Conservation (phyloP, 2,888 invertebrate species). For the Agriopis leucophaearia region DNA sequence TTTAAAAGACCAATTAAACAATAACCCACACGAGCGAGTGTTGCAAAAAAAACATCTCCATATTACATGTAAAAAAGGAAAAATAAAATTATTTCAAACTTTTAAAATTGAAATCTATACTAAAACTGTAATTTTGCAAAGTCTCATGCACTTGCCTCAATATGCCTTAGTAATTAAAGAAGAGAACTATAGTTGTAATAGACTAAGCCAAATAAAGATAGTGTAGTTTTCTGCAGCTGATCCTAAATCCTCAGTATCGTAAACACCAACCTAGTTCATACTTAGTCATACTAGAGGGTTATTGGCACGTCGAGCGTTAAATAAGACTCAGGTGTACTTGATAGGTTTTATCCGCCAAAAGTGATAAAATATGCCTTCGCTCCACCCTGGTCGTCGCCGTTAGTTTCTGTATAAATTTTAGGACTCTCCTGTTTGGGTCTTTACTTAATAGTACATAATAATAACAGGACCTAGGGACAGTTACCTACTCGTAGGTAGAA, state of each 20-base stretch:
- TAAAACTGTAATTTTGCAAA: too few species aligned
- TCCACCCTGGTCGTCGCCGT: conserved; percentile 64
- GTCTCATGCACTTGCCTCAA: too few species aligned
- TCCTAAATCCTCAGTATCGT: conserved; percentile 15
- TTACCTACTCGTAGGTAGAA: not conserved
- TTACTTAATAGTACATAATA: not conserved
- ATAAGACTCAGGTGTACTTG: conserved; percentile 84
- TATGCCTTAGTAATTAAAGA: too few species aligned
- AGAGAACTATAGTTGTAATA: too few species aligned
- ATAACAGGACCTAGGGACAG: not conserved
- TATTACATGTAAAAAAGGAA: too few species aligned
- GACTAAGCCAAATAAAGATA: too few species aligned
- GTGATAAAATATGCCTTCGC: conserved; percentile 79
- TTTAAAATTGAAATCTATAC: too few species aligned
- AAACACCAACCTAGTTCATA: conserved; percentile 36
- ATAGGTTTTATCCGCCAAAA: conserved; percentile 82
- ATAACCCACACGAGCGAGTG: too few species aligned
- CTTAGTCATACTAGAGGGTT: conserved; percentile 57
- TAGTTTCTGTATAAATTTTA: conserved; percentile 67
- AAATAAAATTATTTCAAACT: too few species aligned
- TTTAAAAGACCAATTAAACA: too few species aligned
- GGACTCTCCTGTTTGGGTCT: conserved; percentile 49
- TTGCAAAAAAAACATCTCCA: too few species aligned
- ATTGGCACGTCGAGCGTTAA: conserved; percentile 81
- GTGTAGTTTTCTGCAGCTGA: not conserved